phyloP scores from a whole-genome alignment of 2,888 invertebrate genomes.

The Spilosoma lubricipeda region DNA sequence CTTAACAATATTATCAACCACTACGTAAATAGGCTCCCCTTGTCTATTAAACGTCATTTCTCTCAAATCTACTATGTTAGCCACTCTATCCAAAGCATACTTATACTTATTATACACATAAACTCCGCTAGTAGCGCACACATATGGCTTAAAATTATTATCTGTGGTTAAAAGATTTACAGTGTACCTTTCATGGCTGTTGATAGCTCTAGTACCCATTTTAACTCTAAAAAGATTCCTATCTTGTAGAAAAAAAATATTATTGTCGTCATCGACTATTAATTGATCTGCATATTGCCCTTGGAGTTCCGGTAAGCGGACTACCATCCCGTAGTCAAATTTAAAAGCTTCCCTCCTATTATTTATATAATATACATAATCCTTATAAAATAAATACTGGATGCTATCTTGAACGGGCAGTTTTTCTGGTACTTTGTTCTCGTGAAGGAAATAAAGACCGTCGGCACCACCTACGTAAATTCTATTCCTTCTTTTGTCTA shows the following conservation, averaged over 20 bases:
- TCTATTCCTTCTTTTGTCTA: conserved; percentile 69
- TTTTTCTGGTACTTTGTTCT: conserved; percentile 64
- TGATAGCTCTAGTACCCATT: conserved; percentile 68
- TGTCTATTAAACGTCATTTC: conserved; percentile 68
- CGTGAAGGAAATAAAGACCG: conserved; percentile 71
- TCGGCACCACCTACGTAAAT: conserved; percentile 74
- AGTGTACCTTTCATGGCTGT: conserved; percentile 65
- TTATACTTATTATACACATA: conserved; percentile 78
- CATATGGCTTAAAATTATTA: conserved; percentile 61
- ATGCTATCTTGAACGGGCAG: conserved; percentile 71
- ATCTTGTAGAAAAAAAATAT: conserved; percentile 69
- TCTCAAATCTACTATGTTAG: conserved; percentile 64
- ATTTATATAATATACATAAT: conserved; percentile 70
- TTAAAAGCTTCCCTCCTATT: conserved; percentile 63
- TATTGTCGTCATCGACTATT: conserved; percentile 71
- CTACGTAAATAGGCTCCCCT: conserved; percentile 72
- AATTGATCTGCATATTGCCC: conserved; percentile 65
- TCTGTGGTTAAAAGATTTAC: conserved; percentile 66
- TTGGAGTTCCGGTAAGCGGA: conserved; percentile 62
- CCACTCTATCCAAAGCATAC: conserved; percentile 71
- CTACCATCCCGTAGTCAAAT: conserved; percentile 68
- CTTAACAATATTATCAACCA: conserved; percentile 69
- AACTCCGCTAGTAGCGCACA: conserved; percentile 67
- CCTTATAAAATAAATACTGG: conserved; percentile 66
- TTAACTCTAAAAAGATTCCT: conserved; percentile 67